These are phyloP conservation scores for Parnassius glacialis DNA, from an alignment of 2,888 invertebrate genomes.

Conservation along the genomic window DNA sequence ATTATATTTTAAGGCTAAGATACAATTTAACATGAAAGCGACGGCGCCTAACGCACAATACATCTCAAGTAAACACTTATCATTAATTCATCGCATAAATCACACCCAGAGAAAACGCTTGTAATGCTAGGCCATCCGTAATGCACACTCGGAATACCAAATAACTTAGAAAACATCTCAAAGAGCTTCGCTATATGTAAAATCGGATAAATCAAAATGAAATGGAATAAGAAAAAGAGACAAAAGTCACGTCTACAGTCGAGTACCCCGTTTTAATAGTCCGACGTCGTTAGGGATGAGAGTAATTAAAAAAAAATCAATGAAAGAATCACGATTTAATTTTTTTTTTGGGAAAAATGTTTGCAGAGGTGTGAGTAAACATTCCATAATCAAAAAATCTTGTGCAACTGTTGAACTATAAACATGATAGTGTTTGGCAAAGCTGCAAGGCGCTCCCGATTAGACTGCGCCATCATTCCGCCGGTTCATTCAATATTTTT, in stretches of 20 bases:
- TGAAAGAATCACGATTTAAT: slow-evolving; percentile 48
- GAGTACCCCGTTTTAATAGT: slow-evolving; percentile 67
- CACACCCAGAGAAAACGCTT: slow-evolving; percentile 42
- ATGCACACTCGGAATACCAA: slow-evolving; percentile 38
- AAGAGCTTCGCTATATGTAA: slow-evolving; percentile 33
- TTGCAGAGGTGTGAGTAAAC: slow-evolving; percentile 44
- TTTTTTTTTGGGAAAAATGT: slow-evolving; percentile 31
- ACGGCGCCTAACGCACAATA: slow-evolving; percentile 37
- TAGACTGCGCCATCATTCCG: slow-evolving; percentile 73
- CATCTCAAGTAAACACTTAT: slow-evolving; percentile 36
- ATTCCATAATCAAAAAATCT: slow-evolving; percentile 52
- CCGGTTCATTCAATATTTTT: slow-evolving; percentile 79
- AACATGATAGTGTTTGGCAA: slow-evolving; percentile 70
- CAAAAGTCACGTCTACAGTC: slow-evolving; percentile 68
- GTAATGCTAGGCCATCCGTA: slow-evolving; percentile 36
- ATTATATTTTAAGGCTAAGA: slow-evolving; percentile 10
- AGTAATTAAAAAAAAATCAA: slow-evolving; percentile 71
- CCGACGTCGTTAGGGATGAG: slow-evolving; percentile 64
- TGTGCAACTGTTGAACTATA: slow-evolving; percentile 67
- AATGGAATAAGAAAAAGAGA: slow-evolving; percentile 45
- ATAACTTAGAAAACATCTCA: slow-evolving; percentile 30
- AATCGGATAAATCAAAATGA: slow-evolving; percentile 38
- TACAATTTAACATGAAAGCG: slow-evolving; percentile 33
- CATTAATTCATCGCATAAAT: slow-evolving; percentile 43
- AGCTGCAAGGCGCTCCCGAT: slow-evolving; percentile 66